Evolutionary conservation across 1,140 invertebrate genomes (phyloP), one percentile per base, ranked within the genome.

Genomic region (Drosophila bifasciata): DNA sequence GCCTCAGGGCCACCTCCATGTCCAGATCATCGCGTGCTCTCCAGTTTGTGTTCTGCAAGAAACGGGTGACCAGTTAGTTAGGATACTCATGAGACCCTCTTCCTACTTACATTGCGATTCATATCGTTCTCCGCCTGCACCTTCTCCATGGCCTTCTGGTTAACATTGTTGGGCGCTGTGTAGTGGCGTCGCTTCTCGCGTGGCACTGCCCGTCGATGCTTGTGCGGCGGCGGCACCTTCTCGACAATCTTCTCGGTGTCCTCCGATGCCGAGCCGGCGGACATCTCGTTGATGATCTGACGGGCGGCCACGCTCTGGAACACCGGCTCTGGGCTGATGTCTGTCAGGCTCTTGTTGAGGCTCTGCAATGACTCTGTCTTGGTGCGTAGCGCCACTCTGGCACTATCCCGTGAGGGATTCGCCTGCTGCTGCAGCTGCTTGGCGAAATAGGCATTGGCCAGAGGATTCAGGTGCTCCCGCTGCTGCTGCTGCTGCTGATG

Each of bases 301-400:
- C 95, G 94, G 0, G 96, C 96, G 3, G 96, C 96, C 90, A 96
- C 96, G 89, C 96, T 96, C 80, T 96, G 96, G 91, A 97, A 97
- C 45, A 96, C 94, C 0, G 96, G 95, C 53, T 84, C 88, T 0
- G 84, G 84, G 36, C 78, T 91, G 7, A 93, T 72, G 61, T 92
- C 91, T 1, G 80, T 90, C 1, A 91, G 49, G 46, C 90, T 91
- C 52, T 91, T 91, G 58, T 91, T 92, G 1, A 93, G 73, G 36
- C 91, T 91, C 68, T 92, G 91, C 69, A 92, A 57, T 4, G 91
- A 91, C 8, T 91, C 91, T 2, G 91, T 91, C 45, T 91, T 91
- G 48, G 88, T 84, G 36, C 90, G 72, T 5, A 91, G 66, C 3
- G 89, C 90, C 11, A 72, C 76, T 0, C 89, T 79, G 8, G 89